These are phyloP conservation scores for Porphyrio hochstetteri DNA, from an alignment of 2,113 vertebrate species.

Conservation along the genomic window DNA sequence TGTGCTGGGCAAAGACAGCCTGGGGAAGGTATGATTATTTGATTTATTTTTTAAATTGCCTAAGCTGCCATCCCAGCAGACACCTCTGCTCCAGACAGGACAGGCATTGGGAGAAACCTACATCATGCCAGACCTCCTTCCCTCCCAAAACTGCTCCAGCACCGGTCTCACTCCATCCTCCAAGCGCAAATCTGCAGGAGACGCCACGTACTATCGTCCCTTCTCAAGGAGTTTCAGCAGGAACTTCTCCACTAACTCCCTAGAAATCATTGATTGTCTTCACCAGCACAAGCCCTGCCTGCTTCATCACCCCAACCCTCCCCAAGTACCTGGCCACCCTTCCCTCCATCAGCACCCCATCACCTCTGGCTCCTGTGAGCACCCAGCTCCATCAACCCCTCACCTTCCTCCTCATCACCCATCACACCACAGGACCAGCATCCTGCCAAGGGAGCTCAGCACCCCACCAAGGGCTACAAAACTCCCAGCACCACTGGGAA, in stretches of 20 bases:
- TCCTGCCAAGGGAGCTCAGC: neutral
- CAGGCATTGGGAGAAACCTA: accelerated
- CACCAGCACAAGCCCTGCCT: neutral
- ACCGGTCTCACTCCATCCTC: neutral
- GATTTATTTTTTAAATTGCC: neutral
- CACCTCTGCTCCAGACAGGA: neutral
- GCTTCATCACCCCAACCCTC: neutral
- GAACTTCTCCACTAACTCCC: too few species aligned
- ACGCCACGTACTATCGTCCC: accelerated
- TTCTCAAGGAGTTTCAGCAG: too few species aligned
- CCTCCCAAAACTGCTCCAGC: neutral
- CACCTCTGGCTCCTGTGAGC: neutral
- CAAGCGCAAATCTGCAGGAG: neutral
- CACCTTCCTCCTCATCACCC: neutral
- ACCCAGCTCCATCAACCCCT: neutral
- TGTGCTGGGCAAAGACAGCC: neutral
- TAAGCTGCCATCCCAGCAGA: neutral
- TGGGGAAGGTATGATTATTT: neutral
- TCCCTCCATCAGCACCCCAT: neutral
- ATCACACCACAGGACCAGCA: accelerated
- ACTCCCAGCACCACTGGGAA: neutral
- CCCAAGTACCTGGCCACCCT: accelerated
- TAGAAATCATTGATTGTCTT: accelerated
- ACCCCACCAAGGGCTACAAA: neutral
- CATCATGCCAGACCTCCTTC: accelerated